Evolutionary conservation across 2,797 vertebrate genomes (phyloP).

Genomic region (Echiichthys vipera): DNA sequence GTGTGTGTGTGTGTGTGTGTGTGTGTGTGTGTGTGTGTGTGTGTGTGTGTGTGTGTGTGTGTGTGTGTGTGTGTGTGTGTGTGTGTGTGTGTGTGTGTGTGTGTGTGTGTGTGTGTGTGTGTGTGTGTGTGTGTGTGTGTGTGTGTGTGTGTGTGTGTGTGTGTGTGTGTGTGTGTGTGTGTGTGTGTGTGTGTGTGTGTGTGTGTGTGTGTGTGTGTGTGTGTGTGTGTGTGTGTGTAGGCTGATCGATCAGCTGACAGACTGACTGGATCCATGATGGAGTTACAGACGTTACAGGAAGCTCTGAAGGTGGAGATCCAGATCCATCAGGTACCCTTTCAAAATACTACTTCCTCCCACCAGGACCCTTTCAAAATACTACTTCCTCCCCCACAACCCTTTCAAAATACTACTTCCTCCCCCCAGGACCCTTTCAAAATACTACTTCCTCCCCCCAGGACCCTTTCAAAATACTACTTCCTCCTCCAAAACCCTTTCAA

Average conservation of each 20-base stretch:
- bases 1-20: too few relatives aligned
- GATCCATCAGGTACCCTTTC: slow-evolving; percentile 99
- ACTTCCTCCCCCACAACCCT: too few relatives aligned
- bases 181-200: slow-evolving; percentile 20
- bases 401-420: too few relatives aligned
- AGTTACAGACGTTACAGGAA: slow-evolving; percentile 99
- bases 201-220: slow-evolving; percentile 16
- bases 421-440: too few relatives aligned
- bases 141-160: slow-evolving; percentile 4
- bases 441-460: too few relatives aligned
- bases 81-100: slow-evolving; percentile 15
- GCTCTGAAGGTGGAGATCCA: slow-evolving; percentile 99
- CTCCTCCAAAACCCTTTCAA: too few relatives aligned
- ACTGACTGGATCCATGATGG: slow-evolving; percentile 94
- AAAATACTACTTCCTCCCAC: too few relatives aligned
- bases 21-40: too few relatives aligned
- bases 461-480: too few relatives aligned
- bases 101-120: slow-evolving; percentile 19
- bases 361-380: too few relatives aligned
- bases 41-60: too few relatives aligned
- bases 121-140: slow-evolving; percentile 18
- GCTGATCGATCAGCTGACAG: slow-evolving; percentile 91
- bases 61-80: slow-evolving; percentile 6
- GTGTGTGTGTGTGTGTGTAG: slow-evolving; percentile 57
- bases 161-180: slow-evolving; percentile 13